Base-by-base conservation (phyloP, 2,797 vertebrate genomes). In the Protosalanx chinensis region DNA sequence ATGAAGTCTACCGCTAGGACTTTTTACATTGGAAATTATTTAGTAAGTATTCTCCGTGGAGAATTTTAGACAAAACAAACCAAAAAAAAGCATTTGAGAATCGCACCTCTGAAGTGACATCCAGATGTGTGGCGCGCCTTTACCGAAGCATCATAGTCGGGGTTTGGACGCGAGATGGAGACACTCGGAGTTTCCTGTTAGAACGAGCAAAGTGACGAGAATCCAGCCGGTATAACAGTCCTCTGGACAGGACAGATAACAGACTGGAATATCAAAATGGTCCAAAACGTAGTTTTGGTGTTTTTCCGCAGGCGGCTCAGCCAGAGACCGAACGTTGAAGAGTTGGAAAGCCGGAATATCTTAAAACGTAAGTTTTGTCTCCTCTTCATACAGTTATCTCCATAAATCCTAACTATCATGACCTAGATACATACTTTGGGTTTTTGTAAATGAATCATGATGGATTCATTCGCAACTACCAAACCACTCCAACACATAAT, bases 291-390 rank as follows among this genome's bases (percentile, higher is more conserved):
- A 79, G 96, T 98, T 83, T 81, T 96, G 88, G 93, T 98, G 89
- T 96, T 98, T 94, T 95, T 98, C 83, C 95, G 95, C 94, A 99
- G 97, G 94, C 94, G 97, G 89, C 91, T 99, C 91, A 99, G 97
- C 94, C 97, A 98, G 88, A 95, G 97, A 91, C 97, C 97, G 1
- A 96, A 96, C 35, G 96, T 98, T 81, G 97, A 99, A 86, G 97
- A 99, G 88, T 91, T 99, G 85, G 97, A 99, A 92, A 93, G 97
- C 86, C 93, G 97, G 66, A 99, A 99, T 83, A 99, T 99, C 84
- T 85, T 99, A 68, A 98, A 98, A 91, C 97, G 97, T 99, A 81
- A 98, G 97, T 96, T 85, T 32, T 71, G 1, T 29, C 13, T 51
- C n/a, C 56, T 27, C 16, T 18, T 3, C 8, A 46, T 23, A n/a